Conservation (phyloP, 1,140 invertebrate species). For the Micrasema minimum region DNA sequence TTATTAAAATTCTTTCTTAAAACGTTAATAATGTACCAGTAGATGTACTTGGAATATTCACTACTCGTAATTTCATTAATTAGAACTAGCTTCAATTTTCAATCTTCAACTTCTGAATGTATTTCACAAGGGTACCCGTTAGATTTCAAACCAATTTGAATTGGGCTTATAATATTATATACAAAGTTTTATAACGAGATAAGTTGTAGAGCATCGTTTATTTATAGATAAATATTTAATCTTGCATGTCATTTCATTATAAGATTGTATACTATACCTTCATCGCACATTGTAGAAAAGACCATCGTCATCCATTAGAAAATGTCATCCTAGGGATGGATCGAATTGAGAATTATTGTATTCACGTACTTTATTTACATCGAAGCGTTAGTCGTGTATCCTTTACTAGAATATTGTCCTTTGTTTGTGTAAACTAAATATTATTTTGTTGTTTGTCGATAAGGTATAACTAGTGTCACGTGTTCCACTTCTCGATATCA, state of each 20-base stretch:
- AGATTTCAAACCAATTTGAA: slow-evolving; percentile 21
- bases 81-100: slow-evolving; percentile 45
- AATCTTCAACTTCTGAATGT: slow-evolving; percentile 39
- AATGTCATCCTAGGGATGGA: background rate
- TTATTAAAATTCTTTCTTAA: slow-evolving; percentile 40
- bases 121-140: background rate
- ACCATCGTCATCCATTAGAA: slow-evolving; percentile 2
- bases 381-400: slow-evolving; percentile 17
- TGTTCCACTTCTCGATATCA: slow-evolving; percentile 35
- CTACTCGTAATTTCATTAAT: slow-evolving; percentile 41
- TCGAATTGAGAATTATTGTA: slow-evolving; percentile 1
- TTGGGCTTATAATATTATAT: background rate
- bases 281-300: slow-evolving; percentile 28
- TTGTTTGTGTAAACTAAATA: slow-evolving; percentile 4
- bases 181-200: slow-evolving; percentile 3
- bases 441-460: slow-evolving; percentile 30
- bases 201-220: slow-evolving; percentile 23
- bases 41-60: slow-evolving; percentile 24
- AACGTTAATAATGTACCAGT: slow-evolving; percentile 19
- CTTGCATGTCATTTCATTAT: slow-evolving; percentile 32
- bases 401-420: slow-evolving; percentile 14
- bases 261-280: slow-evolving; percentile 22
- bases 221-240: slow-evolving; percentile 29
- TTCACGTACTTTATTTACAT: slow-evolving; percentile 26
- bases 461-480: slow-evolving; percentile 19